Percentiles rank a stretch among this genome's conserved stretches.
Conservation (phyloP, 2,888 invertebrate species). For the Sturmia bella region DNA sequence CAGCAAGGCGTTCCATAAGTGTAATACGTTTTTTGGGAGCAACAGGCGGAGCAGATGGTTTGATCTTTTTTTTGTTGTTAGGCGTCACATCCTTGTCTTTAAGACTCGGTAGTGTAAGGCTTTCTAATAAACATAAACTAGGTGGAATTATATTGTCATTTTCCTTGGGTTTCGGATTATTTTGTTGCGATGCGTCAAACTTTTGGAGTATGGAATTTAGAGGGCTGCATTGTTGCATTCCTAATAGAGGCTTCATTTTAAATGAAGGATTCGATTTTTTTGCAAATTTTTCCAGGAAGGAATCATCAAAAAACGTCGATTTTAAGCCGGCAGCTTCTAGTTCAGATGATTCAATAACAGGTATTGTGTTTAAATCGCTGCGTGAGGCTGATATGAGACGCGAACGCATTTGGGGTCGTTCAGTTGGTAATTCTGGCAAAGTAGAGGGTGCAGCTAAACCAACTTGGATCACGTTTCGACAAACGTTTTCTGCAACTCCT, state of each 20-base stretch:
- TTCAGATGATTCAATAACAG: constrained; percentile 72
- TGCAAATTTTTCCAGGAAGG: constrained; percentile 79
- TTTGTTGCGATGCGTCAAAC: constrained; percentile 74
- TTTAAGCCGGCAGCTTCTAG: constrained; percentile 73
- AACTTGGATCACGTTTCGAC: constrained; percentile 73
- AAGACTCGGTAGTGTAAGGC: constrained; percentile 8
- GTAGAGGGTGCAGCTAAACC: constrained; percentile 78
- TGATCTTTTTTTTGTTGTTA: constrained; percentile 73
- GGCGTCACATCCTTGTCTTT: constrained; percentile 53
- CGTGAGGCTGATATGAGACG: constrained; percentile 74
- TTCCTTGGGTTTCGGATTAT: constrained; percentile 32
- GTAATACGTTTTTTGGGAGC: constrained; percentile 71
- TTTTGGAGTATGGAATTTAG: constrained; percentile 78
- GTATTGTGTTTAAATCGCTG: constrained; percentile 64
- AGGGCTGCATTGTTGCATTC: constrained; percentile 73
- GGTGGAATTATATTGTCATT: constrained; percentile 23
- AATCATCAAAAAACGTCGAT: constrained; percentile 74
- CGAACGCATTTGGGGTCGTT: constrained; percentile 79
- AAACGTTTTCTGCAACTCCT: constrained; percentile 53
- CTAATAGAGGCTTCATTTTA: constrained; percentile 73
- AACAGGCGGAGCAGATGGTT: constrained; percentile 71
- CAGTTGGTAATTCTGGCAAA: constrained; percentile 79
- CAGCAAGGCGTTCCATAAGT: constrained; percentile 69
- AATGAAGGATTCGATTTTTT: constrained; percentile 75
- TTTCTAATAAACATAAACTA: constrained; percentile 14